Base-by-base conservation (phyloP, 2,113 vertebrate genomes). In the Speoplatyrhinus poulsoni region DNA sequence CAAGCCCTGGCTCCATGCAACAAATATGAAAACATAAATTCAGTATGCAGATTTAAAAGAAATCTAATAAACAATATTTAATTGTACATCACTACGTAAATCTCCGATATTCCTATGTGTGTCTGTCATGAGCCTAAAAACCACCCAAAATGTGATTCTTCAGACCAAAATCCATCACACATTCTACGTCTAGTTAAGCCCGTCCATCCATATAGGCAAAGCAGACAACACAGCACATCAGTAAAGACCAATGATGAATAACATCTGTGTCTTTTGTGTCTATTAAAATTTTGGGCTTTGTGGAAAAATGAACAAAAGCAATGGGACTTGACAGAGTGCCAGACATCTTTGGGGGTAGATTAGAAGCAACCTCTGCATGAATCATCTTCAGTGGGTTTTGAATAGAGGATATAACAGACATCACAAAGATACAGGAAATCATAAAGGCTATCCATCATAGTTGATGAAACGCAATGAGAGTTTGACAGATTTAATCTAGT, bases 241-340 rank as follows among this genome's bases (percentile, higher is more conserved):
- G 67, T 46, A 66, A 79, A 62, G 68, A 62, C 17, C 69, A 47
- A 55, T 36, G 67, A 71, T 79, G 53, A 77, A 69, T 66, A 67
- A 70, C 56, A 49, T 65, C 48, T 67, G 32, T 70, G 64, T 50
- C 70, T 73, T 46, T 13, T 46, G 53, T 58, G 46, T 69, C 19
- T 17, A 64, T 57, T 33, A 53, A 73, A 48, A n/a, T 46, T 15
- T 65, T 70, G 33, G 71, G 71, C 56, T 50, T 3, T 11, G 13
- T 50, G 49, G 49, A 13, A 50, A 50, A 50, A 50, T 12, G 10
- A 50, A 13, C 49, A 33, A 10, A 13, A 76, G 67, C 62, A 56
- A 49, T 68, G 63, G 0, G 0, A 48, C 0, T n/a, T 67, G 57
- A 53, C 70, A 49, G 6, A 13, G 3, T 33, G 69, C 79, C 75